Percentiles rank a stretch among this genome's conserved stretches.
These are phyloP conservation scores for Caradrina kadenii DNA, from an alignment of 2,888 invertebrate genomes.

Conservation along the genomic window DNA sequence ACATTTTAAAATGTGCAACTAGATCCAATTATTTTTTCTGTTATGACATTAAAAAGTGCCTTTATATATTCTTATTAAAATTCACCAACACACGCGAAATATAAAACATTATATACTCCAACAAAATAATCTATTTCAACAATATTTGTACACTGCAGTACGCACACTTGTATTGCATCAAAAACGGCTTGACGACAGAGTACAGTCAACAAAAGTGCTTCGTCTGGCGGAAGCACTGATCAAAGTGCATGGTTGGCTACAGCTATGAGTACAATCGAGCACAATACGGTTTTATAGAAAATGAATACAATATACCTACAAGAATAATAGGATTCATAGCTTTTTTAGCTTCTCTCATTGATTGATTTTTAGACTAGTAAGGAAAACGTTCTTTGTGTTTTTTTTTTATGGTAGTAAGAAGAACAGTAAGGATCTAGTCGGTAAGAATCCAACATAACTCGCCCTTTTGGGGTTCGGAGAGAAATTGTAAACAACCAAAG, in stretches of 20 bases:
- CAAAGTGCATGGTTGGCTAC: constrained; percentile 16
- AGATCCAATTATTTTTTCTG: too few species aligned
- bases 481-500: too few species aligned
- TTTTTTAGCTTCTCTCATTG: neutral
- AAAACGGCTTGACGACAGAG: constrained; percentile 8
- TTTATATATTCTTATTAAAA: too few species aligned
- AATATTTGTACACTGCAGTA: constrained; percentile 8
- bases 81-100: neutral
- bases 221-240: constrained; percentile 13
- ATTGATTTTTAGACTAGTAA: too few species aligned
- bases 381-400: too few species aligned
- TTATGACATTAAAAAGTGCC: too few species aligned
- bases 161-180: constrained; percentile 11
- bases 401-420: too few species aligned
- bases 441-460: too few species aligned
- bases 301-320: neutral
- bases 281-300: constrained; percentile 7
- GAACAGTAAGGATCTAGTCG: too few species aligned
- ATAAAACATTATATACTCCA: constrained; percentile 4
- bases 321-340: neutral
- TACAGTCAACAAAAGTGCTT: constrained; percentile 27
- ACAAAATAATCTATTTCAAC: constrained; percentile 3
- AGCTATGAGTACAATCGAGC: constrained; percentile 7
- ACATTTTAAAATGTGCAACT: too few species aligned
- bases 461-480: too few species aligned